A percentile compares a stretch with the other conserved stretches of the same genome.
phyloP scores from a whole-genome alignment of 2,888 invertebrate species.

The Dusona sp. region DNA sequence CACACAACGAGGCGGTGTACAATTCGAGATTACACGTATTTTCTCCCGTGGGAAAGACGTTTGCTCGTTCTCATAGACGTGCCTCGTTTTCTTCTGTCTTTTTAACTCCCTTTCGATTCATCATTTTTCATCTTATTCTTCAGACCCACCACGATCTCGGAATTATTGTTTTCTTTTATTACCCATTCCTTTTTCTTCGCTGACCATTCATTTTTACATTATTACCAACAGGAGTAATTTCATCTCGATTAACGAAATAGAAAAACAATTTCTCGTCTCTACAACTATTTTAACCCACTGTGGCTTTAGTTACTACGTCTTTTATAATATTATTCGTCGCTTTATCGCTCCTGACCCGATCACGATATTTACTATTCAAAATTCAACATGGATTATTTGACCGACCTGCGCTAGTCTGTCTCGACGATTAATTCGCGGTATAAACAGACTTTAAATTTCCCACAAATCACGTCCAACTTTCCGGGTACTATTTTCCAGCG shows the following conservation, averaged over 20 bases:
- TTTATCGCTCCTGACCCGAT: slow-evolving; percentile 56
- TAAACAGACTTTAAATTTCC: slow-evolving; percentile 26
- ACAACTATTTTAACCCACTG: neutral
- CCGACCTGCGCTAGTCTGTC: slow-evolving; percentile 5
- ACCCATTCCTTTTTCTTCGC: neutral
- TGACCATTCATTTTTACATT: neutral
- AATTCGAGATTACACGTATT: slow-evolving; percentile 66
- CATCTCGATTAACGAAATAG: neutral
- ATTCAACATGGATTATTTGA: slow-evolving; percentile 51
- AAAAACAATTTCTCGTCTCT: neutral
- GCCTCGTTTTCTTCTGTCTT: slow-evolving; percentile 7
- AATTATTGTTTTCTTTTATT: neutral
- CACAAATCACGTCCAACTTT: slow-evolving; percentile 28
- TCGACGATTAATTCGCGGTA: slow-evolving; percentile 36
- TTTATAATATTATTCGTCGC: neutral
- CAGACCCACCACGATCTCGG: neutral
- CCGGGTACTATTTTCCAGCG: slow-evolving; percentile 41
- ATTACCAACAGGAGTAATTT: neutral
- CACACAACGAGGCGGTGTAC: slow-evolving; percentile 58
- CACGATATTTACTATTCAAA: slow-evolving; percentile 53
- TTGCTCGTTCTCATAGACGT: slow-evolving; percentile 47
- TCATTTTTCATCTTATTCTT: slow-evolving; percentile 10
- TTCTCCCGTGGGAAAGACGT: slow-evolving; percentile 65
- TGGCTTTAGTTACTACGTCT: neutral
- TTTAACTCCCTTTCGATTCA: neutral